These are phyloP conservation scores for Cottus gobio DNA, from an alignment of 2,113 vertebrate species.

Conservation along the genomic window DNA sequence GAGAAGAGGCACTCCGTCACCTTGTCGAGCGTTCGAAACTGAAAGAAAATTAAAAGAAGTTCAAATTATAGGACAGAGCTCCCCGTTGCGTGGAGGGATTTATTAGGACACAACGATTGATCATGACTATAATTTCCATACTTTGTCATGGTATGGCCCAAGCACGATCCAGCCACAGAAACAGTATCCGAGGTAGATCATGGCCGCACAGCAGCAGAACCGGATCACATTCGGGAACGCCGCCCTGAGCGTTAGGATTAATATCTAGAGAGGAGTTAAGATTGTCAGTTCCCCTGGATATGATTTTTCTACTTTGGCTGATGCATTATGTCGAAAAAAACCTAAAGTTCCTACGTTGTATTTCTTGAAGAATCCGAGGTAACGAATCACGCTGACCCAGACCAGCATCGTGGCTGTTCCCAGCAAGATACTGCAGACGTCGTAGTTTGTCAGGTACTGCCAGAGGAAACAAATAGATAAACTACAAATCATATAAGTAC, in stretches of 20 bases:
- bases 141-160: constrained; percentile 95
- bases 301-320: background rate
- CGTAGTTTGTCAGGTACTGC: constrained; percentile 92
- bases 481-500: background rate
- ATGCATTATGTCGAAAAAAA: background rate
- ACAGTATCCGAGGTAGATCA: constrained; percentile 97
- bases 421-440: constrained; percentile 92
- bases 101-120: background rate
- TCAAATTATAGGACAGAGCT: background rate
- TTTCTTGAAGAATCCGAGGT: constrained; percentile 95
- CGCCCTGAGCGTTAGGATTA: constrained; percentile 87
- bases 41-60: constrained; percentile 20
- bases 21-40: constrained; percentile 93
- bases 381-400: constrained; percentile 95
- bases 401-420: constrained; percentile 93
- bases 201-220: constrained; percentile 93
- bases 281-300: background rate
- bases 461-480: constrained; percentile 21
- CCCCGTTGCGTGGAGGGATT: background rate
- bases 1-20: constrained; percentile 95
- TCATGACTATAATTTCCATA: constrained; percentile 57
- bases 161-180: constrained; percentile 98
- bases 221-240: constrained; percentile 91
- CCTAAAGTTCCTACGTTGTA: constrained; percentile 89
- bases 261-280: constrained; percentile 63